These are phyloP conservation scores for Phoxinus phoxinus DNA, from an alignment of 2,113 vertebrate genomes.

Conservation along the genomic window DNA sequence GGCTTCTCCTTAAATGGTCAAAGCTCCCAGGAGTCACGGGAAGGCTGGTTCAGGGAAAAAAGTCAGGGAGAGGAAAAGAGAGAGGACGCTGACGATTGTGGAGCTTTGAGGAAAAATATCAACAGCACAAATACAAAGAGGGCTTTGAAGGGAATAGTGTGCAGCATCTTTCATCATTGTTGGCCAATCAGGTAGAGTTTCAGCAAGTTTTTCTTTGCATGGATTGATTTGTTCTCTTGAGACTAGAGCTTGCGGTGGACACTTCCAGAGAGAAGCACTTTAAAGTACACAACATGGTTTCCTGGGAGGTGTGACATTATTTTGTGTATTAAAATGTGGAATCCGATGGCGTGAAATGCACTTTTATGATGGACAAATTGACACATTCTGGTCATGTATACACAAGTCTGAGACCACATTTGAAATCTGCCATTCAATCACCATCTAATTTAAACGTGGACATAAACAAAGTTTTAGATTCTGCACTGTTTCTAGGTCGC, in stretches of 20 bases:
- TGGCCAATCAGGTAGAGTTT: conserved; percentile 83
- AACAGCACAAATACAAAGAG: conserved; percentile 39
- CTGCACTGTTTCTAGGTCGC: not conserved
- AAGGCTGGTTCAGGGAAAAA: conserved; percentile 87
- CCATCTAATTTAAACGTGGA: not conserved
- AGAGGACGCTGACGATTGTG: conserved; percentile 66
- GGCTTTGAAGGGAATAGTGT: conserved; percentile 59
- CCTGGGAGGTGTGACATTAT: not conserved
- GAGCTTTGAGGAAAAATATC: conserved; percentile 66
- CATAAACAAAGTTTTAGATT: not conserved
- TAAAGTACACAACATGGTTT: not conserved
- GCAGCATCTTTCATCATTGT: conserved; percentile 46
- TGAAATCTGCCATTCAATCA: not conserved
- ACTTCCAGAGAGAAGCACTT: conserved; percentile 2
- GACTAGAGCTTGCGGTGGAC: not conserved
- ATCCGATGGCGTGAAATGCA: not conserved
- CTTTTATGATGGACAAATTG: not conserved
- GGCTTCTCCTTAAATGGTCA: conserved; percentile 99
- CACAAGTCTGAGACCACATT: not conserved
- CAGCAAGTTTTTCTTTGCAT: conserved; percentile 3
- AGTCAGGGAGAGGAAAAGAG: conserved; percentile 71
- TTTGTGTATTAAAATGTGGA: not conserved
- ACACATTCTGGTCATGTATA: not conserved
- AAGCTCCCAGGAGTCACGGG: conserved; percentile 98
- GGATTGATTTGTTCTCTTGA: not conserved